Base-by-base conservation (phyloP, 2,888 invertebrate genomes). In the Conistra vaccinii region DNA sequence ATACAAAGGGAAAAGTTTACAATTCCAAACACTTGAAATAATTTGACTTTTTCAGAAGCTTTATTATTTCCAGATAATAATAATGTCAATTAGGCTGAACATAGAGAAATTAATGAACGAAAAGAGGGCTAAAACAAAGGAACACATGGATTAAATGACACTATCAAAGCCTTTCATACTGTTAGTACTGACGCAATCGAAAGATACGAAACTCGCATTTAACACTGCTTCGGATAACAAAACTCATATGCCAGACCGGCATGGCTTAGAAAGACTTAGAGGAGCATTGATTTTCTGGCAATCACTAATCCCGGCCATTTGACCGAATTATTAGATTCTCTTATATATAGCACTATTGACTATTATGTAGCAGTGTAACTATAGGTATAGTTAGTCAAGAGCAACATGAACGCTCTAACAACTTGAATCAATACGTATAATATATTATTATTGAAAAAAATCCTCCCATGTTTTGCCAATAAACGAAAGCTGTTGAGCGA, bases 11-110 rank as follows among this genome's bases (percentile, higher is more conserved):
- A 39, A 26, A 62, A 39, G 5, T 3, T 63, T 63, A 26, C 20
- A 69, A 69, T 39, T 70, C 23, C 12, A 42, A 72, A 72, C 17
- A 42, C 72, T 42, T 3, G 20, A 42, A 63, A 42, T 26, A 20
- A 23, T 42, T 72, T 14, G 6, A 20, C 6, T 6, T 20, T 48
- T n/a, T 45, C 7, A 55, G 26, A 26, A 48, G 12, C 2, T 48
- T 4, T 39, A 12, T 12, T n/a, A n/a, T n/a, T n/a, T n/a, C n/a
- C n/a, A 26, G 39, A 6, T 32, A 51, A 32, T 26, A 48, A 20
- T 17, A 39, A 20, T 10, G 23, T 26, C 23, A 58, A 32, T 26
- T 20, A 17, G 9, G 26, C 32, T 61, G 17, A 67, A 51, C 0
- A 42, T 32, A 67, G 60, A 48, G 51, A 66, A 61, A 12, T n/a